Evolutionary conservation across 2,797 vertebrate species (phyloP).

Genomic region (Tragopan temminckii): DNA sequence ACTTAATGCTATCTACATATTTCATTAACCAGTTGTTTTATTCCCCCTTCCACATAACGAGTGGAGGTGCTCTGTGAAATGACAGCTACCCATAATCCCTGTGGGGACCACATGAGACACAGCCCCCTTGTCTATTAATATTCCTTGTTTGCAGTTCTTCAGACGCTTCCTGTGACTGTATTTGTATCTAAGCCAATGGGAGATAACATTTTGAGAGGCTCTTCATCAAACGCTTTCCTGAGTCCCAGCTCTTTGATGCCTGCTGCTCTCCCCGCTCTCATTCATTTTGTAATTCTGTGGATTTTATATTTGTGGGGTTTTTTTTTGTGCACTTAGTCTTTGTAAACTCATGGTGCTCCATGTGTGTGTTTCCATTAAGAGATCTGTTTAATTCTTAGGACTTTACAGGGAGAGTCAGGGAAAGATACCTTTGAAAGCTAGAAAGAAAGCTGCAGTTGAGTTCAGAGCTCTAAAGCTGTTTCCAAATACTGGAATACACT

Average conservation of each 20-base stretch:
- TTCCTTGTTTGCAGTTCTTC: conserved; percentile 39
- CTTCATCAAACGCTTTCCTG: neutral
- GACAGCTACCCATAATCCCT: neutral
- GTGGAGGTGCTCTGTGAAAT: neutral
- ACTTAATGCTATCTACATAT: conserved; percentile 34
- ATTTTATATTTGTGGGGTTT: neutral
- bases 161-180: conserved; percentile 26
- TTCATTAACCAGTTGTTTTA: conserved; percentile 49
- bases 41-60: neutral
- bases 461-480: conserved; percentile 19
- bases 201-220: conserved; percentile 52
- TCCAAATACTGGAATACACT: conserved; percentile 14
- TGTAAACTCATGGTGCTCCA: neutral
- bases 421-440: conserved; percentile 53
- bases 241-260: conserved; percentile 37
- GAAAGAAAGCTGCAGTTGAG: conserved; percentile 13
- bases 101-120: neutral
- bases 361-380: conserved; percentile 6
- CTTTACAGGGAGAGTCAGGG: neutral
- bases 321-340: neutral
- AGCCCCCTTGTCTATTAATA: neutral
- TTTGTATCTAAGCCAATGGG: conserved; percentile 46
- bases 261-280: conserved; percentile 31
- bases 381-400: neutral
- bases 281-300: neutral